Evolutionary conservation across 1,140 invertebrate species (phyloP).

Genomic region (Drosophila quadrilineata): DNA sequence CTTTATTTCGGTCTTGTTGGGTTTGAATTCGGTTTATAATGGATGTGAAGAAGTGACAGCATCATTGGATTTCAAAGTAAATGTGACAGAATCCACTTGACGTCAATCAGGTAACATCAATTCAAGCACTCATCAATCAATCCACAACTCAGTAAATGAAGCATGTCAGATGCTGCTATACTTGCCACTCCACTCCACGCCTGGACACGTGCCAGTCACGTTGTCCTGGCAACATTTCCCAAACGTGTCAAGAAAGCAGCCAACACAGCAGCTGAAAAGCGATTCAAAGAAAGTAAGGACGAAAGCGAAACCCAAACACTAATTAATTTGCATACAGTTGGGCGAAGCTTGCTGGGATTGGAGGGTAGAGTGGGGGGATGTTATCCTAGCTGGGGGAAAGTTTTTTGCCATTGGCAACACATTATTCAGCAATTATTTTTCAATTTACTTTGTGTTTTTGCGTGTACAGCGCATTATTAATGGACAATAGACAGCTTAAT

Average conservation of each 20-base stretch:
- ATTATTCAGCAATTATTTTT: constrained; percentile 67
- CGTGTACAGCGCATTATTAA: constrained; percentile 29
- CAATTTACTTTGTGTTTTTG: constrained; percentile 56
- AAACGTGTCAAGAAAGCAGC: constrained; percentile 10
- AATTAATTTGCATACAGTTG: constrained; percentile 29
- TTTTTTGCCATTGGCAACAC: constrained; percentile 10
- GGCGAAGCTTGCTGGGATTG: background rate
- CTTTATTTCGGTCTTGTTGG: constrained; percentile 4
- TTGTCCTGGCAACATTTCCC: constrained; percentile 15
- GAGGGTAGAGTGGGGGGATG: too few species aligned
- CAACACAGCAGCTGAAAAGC: background rate
- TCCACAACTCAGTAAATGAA: constrained; percentile 24
- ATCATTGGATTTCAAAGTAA: constrained; percentile 53
- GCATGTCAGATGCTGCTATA: constrained; percentile 3
- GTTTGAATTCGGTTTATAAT: constrained; percentile 16
- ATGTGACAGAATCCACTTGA: constrained; percentile 27
- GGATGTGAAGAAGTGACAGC: constrained; percentile 9
- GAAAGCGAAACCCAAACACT: constrained; percentile 11
- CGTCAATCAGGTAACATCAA: constrained; percentile 36
- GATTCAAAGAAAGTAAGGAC: background rate
- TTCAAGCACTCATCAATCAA: constrained; percentile 44
- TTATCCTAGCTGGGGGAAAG: background rate
- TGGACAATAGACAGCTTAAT: constrained; percentile 23
- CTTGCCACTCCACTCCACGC: constrained; percentile 18
- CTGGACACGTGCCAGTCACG: constrained; percentile 24